Evolutionary conservation across 2,888 invertebrate species (phyloP), one percentile per base, ranked within the genome.

Genomic region (Lamellibrachia satsuma): DNA sequence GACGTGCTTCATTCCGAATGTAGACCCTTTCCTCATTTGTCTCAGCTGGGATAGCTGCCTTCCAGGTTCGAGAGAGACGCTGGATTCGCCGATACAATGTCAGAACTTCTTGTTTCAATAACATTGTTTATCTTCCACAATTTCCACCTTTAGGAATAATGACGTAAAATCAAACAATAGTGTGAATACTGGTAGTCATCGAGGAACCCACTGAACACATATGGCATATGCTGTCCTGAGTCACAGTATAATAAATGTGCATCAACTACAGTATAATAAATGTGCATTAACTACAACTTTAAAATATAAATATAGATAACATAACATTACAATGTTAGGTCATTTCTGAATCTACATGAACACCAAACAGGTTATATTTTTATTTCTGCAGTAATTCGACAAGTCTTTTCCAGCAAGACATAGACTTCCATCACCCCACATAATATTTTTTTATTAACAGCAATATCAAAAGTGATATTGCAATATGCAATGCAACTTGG

Each of bases 141-240:
- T 75, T 75, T 75, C 75, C 75, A 75, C 75, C 75, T 75, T 75
- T 75, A 22, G 75, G n/a, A 75, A 75, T 75, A 75, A 75, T 75
- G 6, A 75, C 2, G 22, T 22, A 75, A 75, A 22, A 75, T 22
- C 75, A 75, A 22, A 75, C 75, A 75, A 75, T 6, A 15, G 75
- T 22, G 75, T 75, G 75, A 55, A 55, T 9, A 55, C 55, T 9
- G 15, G 22, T 75, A 75, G 75, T 75, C 75, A 75, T 75, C 75
- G 15, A 6, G 75, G 15, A 3, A 75, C 39, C 39, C 39, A 39
- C 39, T 75, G 22, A n/a, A 75, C 6, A 75, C 22, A 75, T 75
- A 75, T 75, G 75, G 22, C n/a, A 75, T 75, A 55, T 55, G 9
- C 39, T 55, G 22, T 75, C 75, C 75, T 22, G 75, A 75, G 2